Evolutionary conservation across 2,113 vertebrate genomes (phyloP).

Genomic region (Megaptera novaeangliae): DNA sequence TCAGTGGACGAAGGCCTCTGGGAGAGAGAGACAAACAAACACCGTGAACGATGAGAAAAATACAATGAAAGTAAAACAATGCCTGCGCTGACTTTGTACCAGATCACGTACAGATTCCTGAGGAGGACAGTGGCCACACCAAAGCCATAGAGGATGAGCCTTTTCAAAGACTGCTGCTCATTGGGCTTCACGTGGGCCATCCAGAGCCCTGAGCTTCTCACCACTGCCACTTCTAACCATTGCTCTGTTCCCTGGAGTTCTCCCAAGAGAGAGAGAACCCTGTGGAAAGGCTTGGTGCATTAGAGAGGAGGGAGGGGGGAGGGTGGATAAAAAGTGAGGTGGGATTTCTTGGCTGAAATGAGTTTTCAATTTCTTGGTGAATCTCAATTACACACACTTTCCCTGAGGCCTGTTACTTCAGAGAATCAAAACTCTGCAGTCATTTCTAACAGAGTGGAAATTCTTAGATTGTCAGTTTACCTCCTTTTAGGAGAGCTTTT

Average conservation of each 20-base stretch:
- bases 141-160: neutral
- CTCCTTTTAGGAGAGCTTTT: neutral
- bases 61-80: neutral
- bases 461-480: neutral
- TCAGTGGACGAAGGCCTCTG: neutral
- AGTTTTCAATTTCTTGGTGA: slow-evolving; percentile 13
- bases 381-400: slow-evolving; percentile 25
- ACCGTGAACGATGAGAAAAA: neutral
- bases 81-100: neutral
- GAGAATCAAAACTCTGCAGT: neutral
- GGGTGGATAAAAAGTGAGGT: neutral
- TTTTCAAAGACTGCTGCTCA: neutral
- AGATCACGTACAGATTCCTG: neutral
- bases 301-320: neutral
- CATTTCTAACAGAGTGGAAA: slow-evolving; percentile 6
- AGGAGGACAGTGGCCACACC: neutral
- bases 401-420: neutral
- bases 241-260: neutral
- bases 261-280: neutral
- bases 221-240: neutral
- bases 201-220: neutral
- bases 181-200: neutral
- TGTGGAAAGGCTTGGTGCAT: neutral
- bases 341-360: neutral
- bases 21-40: neutral